Conservation (phyloP, 1,140 invertebrate species). For the Drosophila dunni region DNA sequence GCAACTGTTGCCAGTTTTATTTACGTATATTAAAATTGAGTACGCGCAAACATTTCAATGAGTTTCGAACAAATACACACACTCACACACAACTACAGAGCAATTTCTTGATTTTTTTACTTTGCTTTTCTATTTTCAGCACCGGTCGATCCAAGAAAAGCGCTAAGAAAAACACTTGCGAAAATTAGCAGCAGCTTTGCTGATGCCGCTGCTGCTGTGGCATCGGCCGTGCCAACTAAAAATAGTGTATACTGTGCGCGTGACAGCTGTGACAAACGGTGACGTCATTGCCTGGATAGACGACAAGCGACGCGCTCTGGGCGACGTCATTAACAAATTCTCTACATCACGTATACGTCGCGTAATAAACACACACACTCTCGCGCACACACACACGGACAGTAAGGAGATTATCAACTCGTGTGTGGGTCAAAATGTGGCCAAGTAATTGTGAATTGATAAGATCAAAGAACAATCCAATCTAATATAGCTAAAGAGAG, state of each 20-base stretch:
- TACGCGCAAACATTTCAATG: constrained; percentile 82
- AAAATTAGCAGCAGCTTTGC: constrained; percentile 69
- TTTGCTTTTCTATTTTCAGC: constrained; percentile 75
- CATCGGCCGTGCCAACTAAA: constrained; percentile 63
- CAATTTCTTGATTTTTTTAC: constrained; percentile 45
- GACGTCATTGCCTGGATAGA: constrained; percentile 72
- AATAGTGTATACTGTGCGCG: constrained; percentile 75
- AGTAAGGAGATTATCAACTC: constrained; percentile 6
- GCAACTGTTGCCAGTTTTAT: constrained; percentile 48
- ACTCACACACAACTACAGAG: no score
- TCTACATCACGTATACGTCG: constrained; percentile 56
- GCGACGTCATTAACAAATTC: constrained; percentile 58
- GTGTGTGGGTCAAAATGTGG: constrained; percentile 17
- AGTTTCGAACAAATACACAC: constrained; percentile 55
- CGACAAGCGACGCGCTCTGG: background rate
- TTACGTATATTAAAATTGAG: constrained; percentile 58
- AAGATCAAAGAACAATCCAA: constrained; percentile 17
- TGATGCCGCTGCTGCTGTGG: constrained; percentile 6
- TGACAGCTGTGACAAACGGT: constrained; percentile 73
- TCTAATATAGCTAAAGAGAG: background rate
- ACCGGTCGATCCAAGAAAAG: constrained; percentile 71
- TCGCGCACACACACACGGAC: background rate
- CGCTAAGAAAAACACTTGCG: constrained; percentile 80
- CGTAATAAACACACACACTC: constrained; percentile 23
- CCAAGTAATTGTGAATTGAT: constrained; percentile 18